Evolutionary conservation across 2,888 invertebrate species (phyloP), one percentile per base, ranked within the genome.

Genomic region (Dicranocentrus wangi): DNA sequence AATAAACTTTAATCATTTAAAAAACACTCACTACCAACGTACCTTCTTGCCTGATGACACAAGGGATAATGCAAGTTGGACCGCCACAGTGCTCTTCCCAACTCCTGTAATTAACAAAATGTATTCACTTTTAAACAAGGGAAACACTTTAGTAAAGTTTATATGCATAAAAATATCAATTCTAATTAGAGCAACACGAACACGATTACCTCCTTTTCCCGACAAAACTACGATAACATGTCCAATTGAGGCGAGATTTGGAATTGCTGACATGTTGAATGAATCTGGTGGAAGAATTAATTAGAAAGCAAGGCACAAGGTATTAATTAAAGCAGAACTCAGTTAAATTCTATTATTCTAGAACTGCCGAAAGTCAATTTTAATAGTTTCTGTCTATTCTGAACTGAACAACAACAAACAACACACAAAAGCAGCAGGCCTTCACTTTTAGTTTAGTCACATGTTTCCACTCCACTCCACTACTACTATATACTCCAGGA

Each of bases 1-100:
- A 8, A 8, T 13, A 39, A 39, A 39, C 13, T 39, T 39, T 5
- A 39, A 8, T 39, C 13, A 39, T 39, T 13, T 39, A 10, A 58
- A 21, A 21, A 21, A 15, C 8, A 10, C 21, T 58, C 10, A 1
- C n/a, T n/a, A n/a, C n/a, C n/a, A 66, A 53, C n/a, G 1, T 88
- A 96, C 97, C 92, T 95, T 94, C 88, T 92, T 92, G 84, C 94
- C 94, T 87, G 90, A 91, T 90, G 94, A 92, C 88, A 93, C 93
- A 13, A 99, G 90, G 21, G 95, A 93, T 86, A 97, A 90, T 0
- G 98, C 97, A 81, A 99, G 89, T 88, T 98, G 97, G 1, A 96
- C 94, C 88, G 97, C 95, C 13, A 99, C 93, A 79, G 98, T 98
- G 21, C 98, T 98, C 91, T 99, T 99, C 15, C 99, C 99, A 27